A percentile compares a stretch with the other conserved stretches of the same genome.
phyloP scores from a whole-genome alignment of 92 coral and sea anemone genomes.

The Nematostella vectensis region DNA sequence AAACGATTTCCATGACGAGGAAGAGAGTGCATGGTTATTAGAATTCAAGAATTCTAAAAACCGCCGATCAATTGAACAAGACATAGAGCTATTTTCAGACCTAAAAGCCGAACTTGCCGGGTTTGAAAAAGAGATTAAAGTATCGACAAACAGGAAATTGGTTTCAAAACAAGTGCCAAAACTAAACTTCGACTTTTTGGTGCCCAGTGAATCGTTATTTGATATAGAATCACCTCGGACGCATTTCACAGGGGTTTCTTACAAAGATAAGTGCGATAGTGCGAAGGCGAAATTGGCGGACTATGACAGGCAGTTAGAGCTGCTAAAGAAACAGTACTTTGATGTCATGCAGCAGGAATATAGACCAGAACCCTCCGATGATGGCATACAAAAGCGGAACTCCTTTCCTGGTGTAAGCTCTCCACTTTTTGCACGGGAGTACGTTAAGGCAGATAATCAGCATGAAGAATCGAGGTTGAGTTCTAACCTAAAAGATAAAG shows the following conservation, averaged over 20 bases:
- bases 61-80: too few relatives aligned
- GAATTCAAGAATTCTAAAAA: too few relatives aligned
- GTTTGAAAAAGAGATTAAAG: too few relatives aligned
- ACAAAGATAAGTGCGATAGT: slow-evolving; percentile 19
- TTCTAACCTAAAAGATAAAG: too few relatives aligned
- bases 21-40: too few relatives aligned
- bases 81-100: too few relatives aligned
- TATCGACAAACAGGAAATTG: too few relatives aligned
- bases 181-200: background rate
- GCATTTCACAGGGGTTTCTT: slow-evolving; percentile 10
- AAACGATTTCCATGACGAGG: too few relatives aligned
- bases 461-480: too few relatives aligned
- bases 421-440: too few relatives aligned
- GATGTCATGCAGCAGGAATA: slow-evolving; percentile 1
- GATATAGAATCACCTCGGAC: slow-evolving; percentile 3
- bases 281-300: slow-evolving; percentile 6
- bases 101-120: too few relatives aligned
- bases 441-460: too few relatives aligned
- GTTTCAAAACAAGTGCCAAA: background rate
- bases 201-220: slow-evolving; percentile 10
- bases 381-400: background rate
- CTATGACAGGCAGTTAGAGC: slow-evolving; percentile 6
- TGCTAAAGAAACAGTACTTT: slow-evolving; percentile 13
- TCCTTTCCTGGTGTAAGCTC: background rate
- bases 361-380: background rate